phyloP scores from a whole-genome alignment of 37 sponge, comb jelly and placozoan species.

The Ephydatia muelleri region DNA sequence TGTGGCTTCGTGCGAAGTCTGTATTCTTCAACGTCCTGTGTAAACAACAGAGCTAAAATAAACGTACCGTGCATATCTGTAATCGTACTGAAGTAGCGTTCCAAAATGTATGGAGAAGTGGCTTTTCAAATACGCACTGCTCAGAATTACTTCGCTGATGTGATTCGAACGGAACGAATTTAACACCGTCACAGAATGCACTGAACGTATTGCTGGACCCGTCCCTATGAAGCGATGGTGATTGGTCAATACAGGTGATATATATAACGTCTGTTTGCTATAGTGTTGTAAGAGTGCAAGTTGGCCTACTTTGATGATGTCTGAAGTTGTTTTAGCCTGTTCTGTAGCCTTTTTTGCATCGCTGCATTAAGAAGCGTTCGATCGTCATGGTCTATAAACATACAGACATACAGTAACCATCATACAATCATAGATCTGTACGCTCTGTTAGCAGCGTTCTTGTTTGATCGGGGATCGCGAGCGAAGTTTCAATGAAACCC shows the following conservation, averaged over 20 bases:
- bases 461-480: no score
- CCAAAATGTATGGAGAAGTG: not conserved
- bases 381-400: not conserved
- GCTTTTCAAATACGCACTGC: not conserved
- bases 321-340: not conserved
- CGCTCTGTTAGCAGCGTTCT: no score
- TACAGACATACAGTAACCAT: no score
- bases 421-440: no score
- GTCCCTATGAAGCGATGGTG: not conserved
- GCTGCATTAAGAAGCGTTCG: not conserved
- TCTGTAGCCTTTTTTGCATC: not conserved
- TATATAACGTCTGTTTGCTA: no score
- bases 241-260: no score
- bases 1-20: not conserved
- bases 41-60: not conserved
- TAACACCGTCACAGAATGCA: conserved; percentile 49
- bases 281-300: no score
- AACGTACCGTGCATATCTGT: not conserved
- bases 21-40: conserved; percentile 15
- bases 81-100: not conserved
- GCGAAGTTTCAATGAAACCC: no score
- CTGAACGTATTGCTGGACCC: conserved; percentile 26
- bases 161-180: conserved; percentile 14
- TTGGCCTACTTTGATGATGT: not conserved
- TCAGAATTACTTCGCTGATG: not conserved